Evolutionary conservation across 2,797 vertebrate species (phyloP), one percentile per base, ranked within the genome.

Genomic region (Enteromius viviparus): DNA sequence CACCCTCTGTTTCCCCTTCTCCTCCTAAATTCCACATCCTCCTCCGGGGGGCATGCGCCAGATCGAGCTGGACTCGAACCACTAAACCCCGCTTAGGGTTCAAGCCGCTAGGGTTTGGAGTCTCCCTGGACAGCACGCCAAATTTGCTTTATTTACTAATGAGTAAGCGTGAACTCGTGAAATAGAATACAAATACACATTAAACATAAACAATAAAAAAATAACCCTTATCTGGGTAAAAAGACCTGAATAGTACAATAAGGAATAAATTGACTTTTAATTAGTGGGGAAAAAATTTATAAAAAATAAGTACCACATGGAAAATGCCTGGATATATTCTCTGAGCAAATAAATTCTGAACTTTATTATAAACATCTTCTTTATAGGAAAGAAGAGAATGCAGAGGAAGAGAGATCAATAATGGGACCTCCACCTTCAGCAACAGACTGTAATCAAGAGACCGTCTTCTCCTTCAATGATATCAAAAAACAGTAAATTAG

Each of bases 381-480:
- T 74, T 32, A 69, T 72, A 95, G 93, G 82, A 75, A 88, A 37
- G 47, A 82, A 1, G 90, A 92, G 0, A 88, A 93, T 2, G 88
- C 90, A 0, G 81, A 92, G 19, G 91, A 93, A 1, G 81, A 85
- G 62, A 91, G 87, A 42, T 34, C 83, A 8, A 82, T 85, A 0
- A 89, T 90, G 9, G 90, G 88, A 0, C 78, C 84, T 0, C 80
- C 6, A 0, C 78, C 55, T n/a, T 81, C 83, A 40, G 93, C 96
- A 69, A 90, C 26, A 23, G 90, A 96, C 86, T 93, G 88, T 86
- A 88, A 93, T 68, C 94, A 96, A 34, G 87, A 92, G 70, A 95
- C 94, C 0, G 32, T 95, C 87, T 94, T 93, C 87, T 95, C 94
- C 19, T 95, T 94, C 87, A 90, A 90, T 0, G 95, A 95, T 87